A percentile compares a stretch with the other conserved stretches of the same genome.
Evolutionary conservation across 2,797 vertebrate genomes (phyloP).

Genomic region (Huso huso): DNA sequence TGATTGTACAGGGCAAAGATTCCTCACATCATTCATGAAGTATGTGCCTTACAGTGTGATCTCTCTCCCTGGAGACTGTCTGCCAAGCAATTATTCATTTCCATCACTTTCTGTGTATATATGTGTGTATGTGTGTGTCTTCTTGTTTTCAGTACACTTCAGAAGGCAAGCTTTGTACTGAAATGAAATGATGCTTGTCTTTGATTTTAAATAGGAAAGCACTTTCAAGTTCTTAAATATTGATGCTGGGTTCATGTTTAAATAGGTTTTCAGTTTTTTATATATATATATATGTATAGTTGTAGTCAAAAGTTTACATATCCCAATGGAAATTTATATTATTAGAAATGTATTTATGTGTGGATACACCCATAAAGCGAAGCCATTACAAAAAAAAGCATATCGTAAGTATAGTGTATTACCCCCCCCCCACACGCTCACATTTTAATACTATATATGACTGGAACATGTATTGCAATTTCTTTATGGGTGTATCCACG

Average conservation of each 20-base stretch:
- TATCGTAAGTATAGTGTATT: no score
- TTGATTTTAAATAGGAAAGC: slow-evolving; percentile 54
- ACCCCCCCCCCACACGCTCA: no score
- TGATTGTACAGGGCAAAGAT: slow-evolving; percentile 50
- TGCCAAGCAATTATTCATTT: slow-evolving; percentile 61
- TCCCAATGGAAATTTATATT: no score
- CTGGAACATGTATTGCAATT: no score
- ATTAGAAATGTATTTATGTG: no score
- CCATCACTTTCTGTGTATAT: slow-evolving; percentile 49
- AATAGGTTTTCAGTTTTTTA: background rate
- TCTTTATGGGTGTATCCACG: no score
- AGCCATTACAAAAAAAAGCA: no score
- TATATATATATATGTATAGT: no score
- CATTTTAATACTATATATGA: no score
- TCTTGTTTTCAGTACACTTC: slow-evolving; percentile 52
- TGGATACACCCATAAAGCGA: no score
- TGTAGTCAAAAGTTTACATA: no score
- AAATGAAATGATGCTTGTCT: slow-evolving; percentile 56
- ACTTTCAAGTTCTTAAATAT: slow-evolving; percentile 51
- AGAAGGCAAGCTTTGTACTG: slow-evolving; percentile 36
- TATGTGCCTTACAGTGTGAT: slow-evolving; percentile 46
- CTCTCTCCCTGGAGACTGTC: slow-evolving; percentile 52
- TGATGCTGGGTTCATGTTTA: slow-evolving; percentile 35
- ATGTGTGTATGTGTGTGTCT: slow-evolving; percentile 43
- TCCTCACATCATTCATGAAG: slow-evolving; percentile 65